A percentile compares a stretch with the other conserved stretches of the same genome.
These are phyloP conservation scores for Vultur gryphus DNA, from an alignment of 2,797 vertebrate genomes.

Conservation along the genomic window DNA sequence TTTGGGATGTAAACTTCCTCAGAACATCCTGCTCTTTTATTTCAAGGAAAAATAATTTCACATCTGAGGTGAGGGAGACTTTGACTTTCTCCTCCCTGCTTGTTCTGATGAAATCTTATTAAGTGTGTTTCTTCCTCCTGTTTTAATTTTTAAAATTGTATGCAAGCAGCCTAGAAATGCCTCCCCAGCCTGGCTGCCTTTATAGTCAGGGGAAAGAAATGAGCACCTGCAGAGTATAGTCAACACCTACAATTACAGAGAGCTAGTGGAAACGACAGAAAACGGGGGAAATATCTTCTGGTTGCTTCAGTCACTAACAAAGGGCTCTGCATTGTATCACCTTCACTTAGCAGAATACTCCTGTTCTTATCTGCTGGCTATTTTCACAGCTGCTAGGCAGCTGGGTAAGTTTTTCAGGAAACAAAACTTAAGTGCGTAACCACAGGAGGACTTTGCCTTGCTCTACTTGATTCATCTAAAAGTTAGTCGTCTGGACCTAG, in stretches of 20 bases:
- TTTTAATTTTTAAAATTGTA: background rate
- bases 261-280: background rate
- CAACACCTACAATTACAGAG: background rate
- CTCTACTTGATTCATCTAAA: background rate
- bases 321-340: background rate
- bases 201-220: background rate
- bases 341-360: background rate
- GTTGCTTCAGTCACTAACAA: background rate
- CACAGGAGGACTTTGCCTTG: background rate
- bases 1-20: slow-evolving; percentile 35
- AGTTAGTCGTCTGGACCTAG: background rate
- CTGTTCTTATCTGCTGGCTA: background rate
- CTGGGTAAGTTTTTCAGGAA: background rate
- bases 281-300: background rate
- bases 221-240: background rate
- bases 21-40: slow-evolving; percentile 49
- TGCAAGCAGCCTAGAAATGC: background rate
- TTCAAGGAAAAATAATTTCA: slow-evolving; percentile 13
- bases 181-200: background rate
- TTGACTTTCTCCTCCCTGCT: background rate
- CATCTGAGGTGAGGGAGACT: slow-evolving; percentile 18
- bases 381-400: background rate
- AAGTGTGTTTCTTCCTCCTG: background rate
- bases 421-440: background rate
- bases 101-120: background rate